Conservation (phyloP, 2,888 invertebrate genomes). For the Morpho helenor region DNA sequence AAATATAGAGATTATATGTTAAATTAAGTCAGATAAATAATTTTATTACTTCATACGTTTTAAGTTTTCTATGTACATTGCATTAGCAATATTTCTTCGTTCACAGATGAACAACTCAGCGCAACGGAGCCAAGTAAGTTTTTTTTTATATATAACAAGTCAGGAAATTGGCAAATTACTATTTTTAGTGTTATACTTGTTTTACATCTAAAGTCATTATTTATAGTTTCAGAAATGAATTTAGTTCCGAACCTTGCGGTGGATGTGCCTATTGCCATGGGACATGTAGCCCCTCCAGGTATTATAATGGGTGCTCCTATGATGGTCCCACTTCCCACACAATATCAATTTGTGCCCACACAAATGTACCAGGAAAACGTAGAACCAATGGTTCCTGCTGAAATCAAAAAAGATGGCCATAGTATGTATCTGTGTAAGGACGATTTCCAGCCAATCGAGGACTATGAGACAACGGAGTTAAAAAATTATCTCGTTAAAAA, state of each 20-base stretch:
- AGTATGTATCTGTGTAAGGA: conserved; percentile 60
- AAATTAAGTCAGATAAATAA: background rate
- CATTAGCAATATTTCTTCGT: conserved; percentile 8
- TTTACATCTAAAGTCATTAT: background rate
- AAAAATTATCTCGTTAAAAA: conserved; percentile 50
- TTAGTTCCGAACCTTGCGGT: conserved; percentile 22
- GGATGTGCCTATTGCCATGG: conserved; percentile 1
- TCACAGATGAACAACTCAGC: conserved; percentile 10
- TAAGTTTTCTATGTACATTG: background rate
- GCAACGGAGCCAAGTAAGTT: conserved; percentile 32
- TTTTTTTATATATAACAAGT: too few species aligned
- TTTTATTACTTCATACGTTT: background rate
- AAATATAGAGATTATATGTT: too few species aligned
- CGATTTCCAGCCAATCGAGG: conserved; percentile 51
- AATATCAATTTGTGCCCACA: conserved; percentile 16
- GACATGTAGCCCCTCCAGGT: conserved; percentile 14
- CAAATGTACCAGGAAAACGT: conserved; percentile 6
- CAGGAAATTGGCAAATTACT: background rate
- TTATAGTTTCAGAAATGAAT: conserved; percentile 52
- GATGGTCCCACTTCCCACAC: conserved; percentile 30
- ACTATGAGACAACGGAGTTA: conserved; percentile 43
- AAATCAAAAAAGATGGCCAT: conserved; percentile 30
- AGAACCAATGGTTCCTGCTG: background rate
- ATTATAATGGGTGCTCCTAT: conserved; percentile 24
- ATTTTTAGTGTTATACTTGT: background rate